Evolutionary conservation across 2,113 vertebrate genomes (phyloP).

Genomic region (Spea multiplicata): DNA sequence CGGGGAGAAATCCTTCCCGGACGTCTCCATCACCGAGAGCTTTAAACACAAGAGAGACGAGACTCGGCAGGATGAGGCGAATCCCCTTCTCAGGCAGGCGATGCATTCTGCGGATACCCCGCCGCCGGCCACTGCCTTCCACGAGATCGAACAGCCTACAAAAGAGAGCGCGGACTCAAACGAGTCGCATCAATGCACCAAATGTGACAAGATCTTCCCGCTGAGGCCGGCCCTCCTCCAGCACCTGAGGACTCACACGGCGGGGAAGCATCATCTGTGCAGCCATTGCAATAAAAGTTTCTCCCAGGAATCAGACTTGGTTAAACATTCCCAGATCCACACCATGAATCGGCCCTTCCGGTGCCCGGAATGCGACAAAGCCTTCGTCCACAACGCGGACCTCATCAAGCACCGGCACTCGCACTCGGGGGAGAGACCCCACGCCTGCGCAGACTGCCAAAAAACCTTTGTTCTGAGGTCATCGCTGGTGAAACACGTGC

Average conservation of each 20-base stretch:
- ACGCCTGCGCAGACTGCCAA: constrained; percentile 56
- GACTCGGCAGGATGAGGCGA: no score
- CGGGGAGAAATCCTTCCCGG: constrained; percentile 41
- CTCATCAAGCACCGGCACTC: constrained; percentile 56
- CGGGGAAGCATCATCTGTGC: constrained; percentile 60
- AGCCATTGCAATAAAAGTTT: constrained; percentile 60
- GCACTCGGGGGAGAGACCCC: constrained; percentile 56
- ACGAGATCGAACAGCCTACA: constrained; percentile 15
- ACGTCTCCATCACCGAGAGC: constrained; percentile 60
- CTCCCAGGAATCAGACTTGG: constrained; percentile 58
- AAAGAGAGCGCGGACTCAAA: not conserved
- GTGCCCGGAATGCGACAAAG: constrained; percentile 41
- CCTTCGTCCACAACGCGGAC: constrained; percentile 55
- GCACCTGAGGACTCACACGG: constrained; percentile 59
- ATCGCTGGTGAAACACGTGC: constrained; percentile 60
- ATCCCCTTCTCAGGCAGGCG: not conserved
- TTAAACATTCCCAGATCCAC: constrained; percentile 61
- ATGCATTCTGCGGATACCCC: constrained; percentile 1
- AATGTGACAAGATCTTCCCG: constrained; percentile 62
- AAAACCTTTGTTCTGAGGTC: constrained; percentile 61
- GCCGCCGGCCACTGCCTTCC: constrained; percentile 5
- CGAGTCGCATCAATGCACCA: constrained; percentile 55
- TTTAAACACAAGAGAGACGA: constrained; percentile 46
- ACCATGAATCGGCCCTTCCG: constrained; percentile 56
- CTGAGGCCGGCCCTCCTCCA: constrained; percentile 57